These are phyloP conservation scores for Rutilus rutilus DNA, from an alignment of 2,113 vertebrate species.

Conservation along the genomic window DNA sequence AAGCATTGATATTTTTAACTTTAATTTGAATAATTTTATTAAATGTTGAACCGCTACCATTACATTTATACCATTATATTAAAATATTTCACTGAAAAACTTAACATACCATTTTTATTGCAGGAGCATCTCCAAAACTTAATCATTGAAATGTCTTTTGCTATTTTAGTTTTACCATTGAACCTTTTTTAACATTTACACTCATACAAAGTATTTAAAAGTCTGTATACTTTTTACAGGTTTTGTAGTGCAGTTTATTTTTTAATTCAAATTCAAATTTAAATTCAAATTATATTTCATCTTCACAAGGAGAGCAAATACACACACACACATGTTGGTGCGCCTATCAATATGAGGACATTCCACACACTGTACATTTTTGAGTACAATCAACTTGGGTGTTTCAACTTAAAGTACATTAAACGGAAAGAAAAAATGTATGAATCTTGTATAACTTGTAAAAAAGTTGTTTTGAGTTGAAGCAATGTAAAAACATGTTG, in stretches of 20 bases:
- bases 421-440: too few species aligned
- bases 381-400: too few species aligned
- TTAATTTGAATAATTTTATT: too few species aligned
- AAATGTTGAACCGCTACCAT: too few species aligned
- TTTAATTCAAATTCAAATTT: not conserved
- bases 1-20: too few species aligned
- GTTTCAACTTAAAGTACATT: too few species aligned
- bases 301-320: not conserved
- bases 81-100: not conserved
- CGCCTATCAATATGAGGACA: too few species aligned
- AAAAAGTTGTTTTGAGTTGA: too few species aligned
- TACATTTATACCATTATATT: too few species aligned
- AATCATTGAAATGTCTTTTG: not conserved
- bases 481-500: too few species aligned
- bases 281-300: not conserved
- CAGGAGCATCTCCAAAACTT: not conserved
- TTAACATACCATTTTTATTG: not conserved
- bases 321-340: not conserved
- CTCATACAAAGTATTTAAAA: not conserved
- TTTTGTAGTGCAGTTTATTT: not conserved
- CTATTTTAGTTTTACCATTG: not conserved
- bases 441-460: too few species aligned
- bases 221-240: not conserved
- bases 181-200: not conserved
- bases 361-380: too few species aligned